Conservation (phyloP, 2,113 vertebrate species). For the Miniopterus natalensis region DNA sequence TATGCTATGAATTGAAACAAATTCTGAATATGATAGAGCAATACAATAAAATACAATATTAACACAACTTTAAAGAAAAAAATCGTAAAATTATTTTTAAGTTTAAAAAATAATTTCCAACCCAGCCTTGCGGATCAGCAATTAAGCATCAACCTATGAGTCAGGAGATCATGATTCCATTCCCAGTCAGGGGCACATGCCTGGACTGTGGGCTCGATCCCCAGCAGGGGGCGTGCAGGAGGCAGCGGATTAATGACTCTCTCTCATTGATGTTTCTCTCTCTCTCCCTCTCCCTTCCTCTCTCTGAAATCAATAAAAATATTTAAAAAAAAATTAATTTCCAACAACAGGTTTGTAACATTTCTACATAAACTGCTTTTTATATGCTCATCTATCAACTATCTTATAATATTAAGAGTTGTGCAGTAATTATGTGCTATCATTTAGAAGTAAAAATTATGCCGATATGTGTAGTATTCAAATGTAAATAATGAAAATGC, state of each 20-base stretch:
- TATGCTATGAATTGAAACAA: conserved; percentile 46
- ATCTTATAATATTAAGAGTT: conserved; percentile 53
- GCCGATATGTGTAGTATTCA: not conserved
- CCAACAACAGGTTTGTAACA: not conserved
- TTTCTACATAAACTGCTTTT: conserved; percentile 9
- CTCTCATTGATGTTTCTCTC: too few relatives aligned
- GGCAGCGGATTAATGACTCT: too few relatives aligned
- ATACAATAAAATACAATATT: conserved; percentile 39
- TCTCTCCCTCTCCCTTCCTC: too few relatives aligned
- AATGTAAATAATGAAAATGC: conserved; percentile 54
- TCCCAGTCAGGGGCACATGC: too few relatives aligned
- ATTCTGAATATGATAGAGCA: conserved; percentile 40
- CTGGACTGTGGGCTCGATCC: too few relatives aligned
- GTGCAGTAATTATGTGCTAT: not conserved
- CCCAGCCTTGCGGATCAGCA: not conserved
- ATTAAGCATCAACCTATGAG: too few relatives aligned
- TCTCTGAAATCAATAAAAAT: too few relatives aligned
- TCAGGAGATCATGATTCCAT: too few relatives aligned
- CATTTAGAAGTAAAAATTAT: conserved; percentile 53
- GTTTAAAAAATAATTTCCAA: conserved; percentile 39
- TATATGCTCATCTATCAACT: not conserved
- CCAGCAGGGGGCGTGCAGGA: too few relatives aligned
- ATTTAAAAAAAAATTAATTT: conserved; percentile 48
- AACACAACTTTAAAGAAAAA: conserved; percentile 6
- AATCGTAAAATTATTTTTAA: conserved; percentile 11